These are phyloP conservation scores for Caenorhabditis tropicalis DNA, from an alignment of 1,140 invertebrate genomes.

Conservation along the genomic window DNA sequence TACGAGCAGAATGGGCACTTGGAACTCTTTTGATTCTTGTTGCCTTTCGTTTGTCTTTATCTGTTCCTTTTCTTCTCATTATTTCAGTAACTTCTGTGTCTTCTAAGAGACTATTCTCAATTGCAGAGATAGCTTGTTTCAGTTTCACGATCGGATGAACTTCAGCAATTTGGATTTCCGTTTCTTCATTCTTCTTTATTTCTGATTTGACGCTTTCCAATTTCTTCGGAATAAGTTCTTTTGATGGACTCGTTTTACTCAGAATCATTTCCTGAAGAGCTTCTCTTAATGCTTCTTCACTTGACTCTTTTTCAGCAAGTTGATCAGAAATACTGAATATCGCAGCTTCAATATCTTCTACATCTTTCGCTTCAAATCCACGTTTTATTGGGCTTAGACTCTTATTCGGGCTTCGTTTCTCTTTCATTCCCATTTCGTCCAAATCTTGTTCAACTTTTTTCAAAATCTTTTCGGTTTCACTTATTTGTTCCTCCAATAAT, in stretches of 20 bases:
- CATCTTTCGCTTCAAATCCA: constrained; percentile 28
- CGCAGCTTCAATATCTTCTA: constrained; percentile 61
- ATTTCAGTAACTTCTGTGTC: constrained; percentile 48
- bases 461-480: constrained; percentile 52
- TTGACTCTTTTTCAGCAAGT: constrained; percentile 66
- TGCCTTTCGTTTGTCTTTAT: constrained; percentile 3
- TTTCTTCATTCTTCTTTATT: background rate
- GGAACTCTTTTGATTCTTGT: constrained; percentile 37
- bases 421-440: constrained; percentile 8
- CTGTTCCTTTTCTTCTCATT: background rate
- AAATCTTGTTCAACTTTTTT: constrained; percentile 48
- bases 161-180: constrained; percentile 7
- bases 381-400: constrained; percentile 14
- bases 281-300: constrained; percentile 67
- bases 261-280: constrained; percentile 67
- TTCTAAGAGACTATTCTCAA: constrained; percentile 52
- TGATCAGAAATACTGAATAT: constrained; percentile 63
- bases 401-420: background rate
- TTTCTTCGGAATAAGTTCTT: constrained; percentile 26
- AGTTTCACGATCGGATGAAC: constrained; percentile 61
- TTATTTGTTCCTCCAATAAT: constrained; percentile 46
- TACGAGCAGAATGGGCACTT: constrained; percentile 54
- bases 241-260: constrained; percentile 60
- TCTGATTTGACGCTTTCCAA: background rate
- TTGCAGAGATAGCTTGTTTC: constrained; percentile 55